Evolutionary conservation across 1,140 invertebrate genomes (phyloP), one percentile per base, ranked within the genome.

Genomic region (Melipona quadrifasciata): DNA sequence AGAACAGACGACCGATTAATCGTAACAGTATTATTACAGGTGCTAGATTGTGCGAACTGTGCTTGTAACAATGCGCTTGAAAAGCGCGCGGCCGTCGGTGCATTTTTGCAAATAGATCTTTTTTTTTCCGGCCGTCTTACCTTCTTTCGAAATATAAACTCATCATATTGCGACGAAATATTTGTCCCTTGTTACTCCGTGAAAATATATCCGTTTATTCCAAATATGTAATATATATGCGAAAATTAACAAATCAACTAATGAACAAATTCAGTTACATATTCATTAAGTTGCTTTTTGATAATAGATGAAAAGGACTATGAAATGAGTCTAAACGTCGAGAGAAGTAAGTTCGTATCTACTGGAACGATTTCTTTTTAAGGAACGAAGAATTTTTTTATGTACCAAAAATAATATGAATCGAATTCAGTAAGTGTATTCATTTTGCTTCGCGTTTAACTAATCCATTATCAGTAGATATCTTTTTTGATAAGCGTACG

Each of bases 31-130:
- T 91, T 88, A 89, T 92, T 70, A 71, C 83, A 89, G 87, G 86
- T 92, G 90, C 89, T 87, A 91, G 27, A 84, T 83, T 87, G 88
- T 91, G 89, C 87, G 94, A 94, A 94, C 94, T 94, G 93, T 94
- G 93, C 90, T 94, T 94, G 94, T 91, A 90, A 94, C 93, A 92
- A 92, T 87, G 73, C 85, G 17, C 64, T 53, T 55, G 55, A 39
- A 10, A n/a, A 78, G 27, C 58, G 55, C 75, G 67, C 55, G 55
- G 47, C 51, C 57, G 47, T 84, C 67, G 1, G 67, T 61, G 75
- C n/a, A 10, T 64, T 71, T 67, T 83, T 71, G 19, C 73, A 21
- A 82, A 82, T 75, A 71, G 80, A 75, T 75, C 71, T 27, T 67
- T 27, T 27, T n/a, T 75, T n/a, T 75, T 67, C 34, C 58, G 39